These are phyloP conservation scores for Fopius arisanus DNA, from an alignment of 1,140 invertebrate genomes.

Conservation along the genomic window DNA sequence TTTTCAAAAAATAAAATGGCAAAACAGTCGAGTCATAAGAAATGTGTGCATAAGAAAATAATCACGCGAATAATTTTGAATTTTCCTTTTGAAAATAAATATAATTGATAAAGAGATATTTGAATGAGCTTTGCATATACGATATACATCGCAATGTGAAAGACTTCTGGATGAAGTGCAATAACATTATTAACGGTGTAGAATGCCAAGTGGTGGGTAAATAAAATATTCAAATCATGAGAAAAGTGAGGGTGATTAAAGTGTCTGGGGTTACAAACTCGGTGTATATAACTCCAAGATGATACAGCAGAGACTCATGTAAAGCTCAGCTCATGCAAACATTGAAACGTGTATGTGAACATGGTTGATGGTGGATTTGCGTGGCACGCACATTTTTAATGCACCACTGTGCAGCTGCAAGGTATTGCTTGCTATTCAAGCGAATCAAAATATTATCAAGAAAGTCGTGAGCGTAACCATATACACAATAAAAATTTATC, in stretches of 20 bases:
- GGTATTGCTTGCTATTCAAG: background rate
- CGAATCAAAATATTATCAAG: background rate
- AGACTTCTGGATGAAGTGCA: background rate
- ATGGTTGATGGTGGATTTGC: background rate
- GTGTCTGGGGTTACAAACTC: background rate
- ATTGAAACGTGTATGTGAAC: background rate
- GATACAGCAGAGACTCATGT: background rate
- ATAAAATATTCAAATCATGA: slow-evolving; percentile 31
- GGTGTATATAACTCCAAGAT: background rate
- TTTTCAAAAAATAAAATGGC: background rate
- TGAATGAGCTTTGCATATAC: no score
- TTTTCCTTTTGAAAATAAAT: no score
- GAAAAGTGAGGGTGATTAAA: slow-evolving; percentile 24
- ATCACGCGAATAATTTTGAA: no score
- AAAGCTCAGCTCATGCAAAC: background rate
- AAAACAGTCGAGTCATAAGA: background rate
- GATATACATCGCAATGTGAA: background rate
- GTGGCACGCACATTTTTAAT: background rate
- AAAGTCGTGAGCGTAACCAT: background rate
- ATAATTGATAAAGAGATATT: no score
- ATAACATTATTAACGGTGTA: background rate
- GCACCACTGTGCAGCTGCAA: background rate
- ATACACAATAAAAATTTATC: background rate
- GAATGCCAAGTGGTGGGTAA: background rate
- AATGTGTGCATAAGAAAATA: background rate